Evolutionary conservation across 1,140 invertebrate species (phyloP).

Genomic region (Potamilus streckersoni): DNA sequence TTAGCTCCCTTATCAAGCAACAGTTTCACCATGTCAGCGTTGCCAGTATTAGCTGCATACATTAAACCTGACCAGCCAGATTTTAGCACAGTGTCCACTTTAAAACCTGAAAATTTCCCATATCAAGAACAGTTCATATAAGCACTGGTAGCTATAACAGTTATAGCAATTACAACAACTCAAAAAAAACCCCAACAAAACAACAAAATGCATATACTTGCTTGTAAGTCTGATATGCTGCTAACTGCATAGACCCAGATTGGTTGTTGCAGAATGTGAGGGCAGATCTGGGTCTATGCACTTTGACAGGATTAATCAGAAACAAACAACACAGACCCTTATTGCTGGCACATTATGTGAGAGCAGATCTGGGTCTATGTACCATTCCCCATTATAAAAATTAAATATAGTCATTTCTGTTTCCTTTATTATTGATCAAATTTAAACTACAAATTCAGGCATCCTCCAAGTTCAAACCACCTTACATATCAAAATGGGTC

Average conservation of each 20-base stretch:
- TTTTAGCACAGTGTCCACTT: slow-evolving; percentile 65
- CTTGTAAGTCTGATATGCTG: not conserved
- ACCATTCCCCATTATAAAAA: too few relatives aligned
- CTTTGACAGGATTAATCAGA: too few relatives aligned
- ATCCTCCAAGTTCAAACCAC: too few relatives aligned
- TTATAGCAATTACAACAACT: not conserved
- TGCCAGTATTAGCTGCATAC: slow-evolving; percentile 68
- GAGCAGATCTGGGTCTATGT: too few relatives aligned
- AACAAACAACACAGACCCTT: too few relatives aligned
- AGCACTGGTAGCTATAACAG: not conserved
- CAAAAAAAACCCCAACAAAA: not conserved
- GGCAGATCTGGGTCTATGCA: too few relatives aligned
- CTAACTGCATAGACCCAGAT: not conserved
- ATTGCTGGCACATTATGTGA: too few relatives aligned
- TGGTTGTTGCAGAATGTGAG: not conserved
- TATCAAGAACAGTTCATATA: not conserved
- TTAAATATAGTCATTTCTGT: too few relatives aligned
- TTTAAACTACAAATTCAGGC: too few relatives aligned
- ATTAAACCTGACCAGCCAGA: slow-evolving; percentile 70
- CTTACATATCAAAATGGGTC: too few relatives aligned
- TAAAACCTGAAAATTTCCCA: slow-evolving; percentile 46
- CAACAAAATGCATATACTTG: not conserved
- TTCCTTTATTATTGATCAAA: too few relatives aligned
- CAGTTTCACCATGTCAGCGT: slow-evolving; percentile 63
- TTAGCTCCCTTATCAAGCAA: slow-evolving; percentile 68